Base-by-base conservation (phyloP, 2,888 invertebrate species). In the Caenorhabditis japonica region DNA sequence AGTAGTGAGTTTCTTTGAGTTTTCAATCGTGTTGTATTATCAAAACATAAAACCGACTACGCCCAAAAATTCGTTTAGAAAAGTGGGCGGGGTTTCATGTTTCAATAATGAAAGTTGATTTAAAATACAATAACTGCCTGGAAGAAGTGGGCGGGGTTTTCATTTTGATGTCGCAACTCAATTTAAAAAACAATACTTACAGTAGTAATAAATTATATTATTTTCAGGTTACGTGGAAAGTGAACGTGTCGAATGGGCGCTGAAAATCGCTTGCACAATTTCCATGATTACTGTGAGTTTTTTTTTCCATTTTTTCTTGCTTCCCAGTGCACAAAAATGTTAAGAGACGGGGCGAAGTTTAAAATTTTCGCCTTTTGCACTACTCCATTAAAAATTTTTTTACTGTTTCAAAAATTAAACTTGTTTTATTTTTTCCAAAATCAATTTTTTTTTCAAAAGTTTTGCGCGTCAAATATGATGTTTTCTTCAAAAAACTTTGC, bases 261-360 rank as follows among this genome's bases (percentile, higher is more conserved):
- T 82, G 19, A 78, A 85, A 64, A 52, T 76, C 8, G 82, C 83
- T 13, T 85, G 85, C 44, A 69, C 82, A 27, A 51, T 81, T 44
- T 83, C 83, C 36, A 72, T 85, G 72, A 62, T 85, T 15, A 84
- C 97, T 39, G 79, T 73, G 38, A 17, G 56, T 49, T 43, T 39
- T 44, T 33, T 64, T 27, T 15, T 27, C 25, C 8, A 13, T 53
- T 15, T 53, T 13, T n/a, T 17, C 27, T 8, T n/a, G 38, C 1
- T 7, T 41, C 17, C 17, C 12, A 17, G 8, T 25, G 7, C 25
- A 10, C 4, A 3, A 38, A 13, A 23, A 51, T 2, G n/a, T n/a
- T n/a, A n/a, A n/a, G n/a, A n/a, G n/a, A n/a, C n/a, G n/a, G n/a
- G n/a, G n/a, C n/a, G n/a, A n/a, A n/a, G n/a, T n/a, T n/a, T n/a